Conservation (phyloP, 2,113 vertebrate species). For the Rhabdomys dilectus region DNA sequence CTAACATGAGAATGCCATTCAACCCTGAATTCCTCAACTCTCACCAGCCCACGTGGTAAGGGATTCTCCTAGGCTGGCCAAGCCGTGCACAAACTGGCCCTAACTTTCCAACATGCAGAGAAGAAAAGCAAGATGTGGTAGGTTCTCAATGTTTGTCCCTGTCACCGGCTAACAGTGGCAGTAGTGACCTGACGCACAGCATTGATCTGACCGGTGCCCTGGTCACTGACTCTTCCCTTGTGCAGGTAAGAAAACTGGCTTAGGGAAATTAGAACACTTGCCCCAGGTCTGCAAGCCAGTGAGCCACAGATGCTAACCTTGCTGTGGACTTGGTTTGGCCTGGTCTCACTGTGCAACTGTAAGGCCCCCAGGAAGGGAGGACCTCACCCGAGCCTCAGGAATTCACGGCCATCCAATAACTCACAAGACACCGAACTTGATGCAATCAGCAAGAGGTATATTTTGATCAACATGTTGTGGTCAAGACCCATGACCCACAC, state of each 20-base stretch:
- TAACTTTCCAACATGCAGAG: background rate
- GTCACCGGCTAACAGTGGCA: background rate
- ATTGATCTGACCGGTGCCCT: background rate
- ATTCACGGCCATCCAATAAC: too few species aligned
- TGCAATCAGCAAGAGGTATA: too few species aligned
- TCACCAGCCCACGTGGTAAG: background rate
- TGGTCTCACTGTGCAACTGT: background rate
- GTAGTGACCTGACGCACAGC: accelerated
- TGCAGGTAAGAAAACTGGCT: background rate
- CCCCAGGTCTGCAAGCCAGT: background rate
- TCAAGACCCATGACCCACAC: too few species aligned
- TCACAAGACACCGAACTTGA: too few species aligned
- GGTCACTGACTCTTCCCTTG: background rate
- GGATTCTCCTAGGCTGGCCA: background rate
- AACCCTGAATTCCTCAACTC: background rate
- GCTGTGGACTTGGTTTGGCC: too few species aligned
- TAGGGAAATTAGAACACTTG: background rate
- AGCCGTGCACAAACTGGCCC: too few species aligned
- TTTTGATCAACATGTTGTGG: too few species aligned
- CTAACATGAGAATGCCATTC: background rate
- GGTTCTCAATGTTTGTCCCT: background rate
- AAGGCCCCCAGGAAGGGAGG: too few species aligned
- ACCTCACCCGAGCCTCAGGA: too few species aligned
- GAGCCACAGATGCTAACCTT: background rate
- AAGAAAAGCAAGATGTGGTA: background rate